phyloP scores from a whole-genome alignment of 53 echinoderm and acorn worm genomes.

The Temnopleurus reevesii region DNA sequence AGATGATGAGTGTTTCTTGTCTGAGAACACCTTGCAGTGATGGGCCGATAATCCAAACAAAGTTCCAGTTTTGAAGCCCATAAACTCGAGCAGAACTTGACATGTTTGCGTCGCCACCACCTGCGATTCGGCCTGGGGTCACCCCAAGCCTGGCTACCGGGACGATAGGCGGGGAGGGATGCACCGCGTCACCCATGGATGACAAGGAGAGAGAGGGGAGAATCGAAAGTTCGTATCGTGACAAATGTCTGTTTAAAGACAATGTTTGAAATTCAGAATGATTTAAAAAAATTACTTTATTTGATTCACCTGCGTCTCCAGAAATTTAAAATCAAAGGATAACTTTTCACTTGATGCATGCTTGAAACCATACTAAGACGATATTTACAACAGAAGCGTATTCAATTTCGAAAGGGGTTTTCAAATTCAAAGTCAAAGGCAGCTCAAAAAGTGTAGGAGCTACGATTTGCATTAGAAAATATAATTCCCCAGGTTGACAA shows the following conservation, averaged over 20 bases:
- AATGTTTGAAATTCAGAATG: too few relatives aligned
- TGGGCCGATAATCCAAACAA: slow-evolving; percentile 46
- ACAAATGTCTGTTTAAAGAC: background rate
- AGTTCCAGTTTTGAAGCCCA: slow-evolving; percentile 18
- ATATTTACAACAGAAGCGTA: too few relatives aligned
- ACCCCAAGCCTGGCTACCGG: slow-evolving; percentile 24
- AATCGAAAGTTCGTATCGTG: slow-evolving; percentile 13
- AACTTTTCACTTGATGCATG: too few relatives aligned
- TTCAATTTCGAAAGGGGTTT: too few relatives aligned
- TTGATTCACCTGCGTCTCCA: too few relatives aligned
- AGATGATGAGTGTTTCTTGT: slow-evolving; percentile 49
- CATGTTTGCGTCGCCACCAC: slow-evolving; percentile 61
- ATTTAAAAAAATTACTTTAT: too few relatives aligned
- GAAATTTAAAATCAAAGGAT: too few relatives aligned
- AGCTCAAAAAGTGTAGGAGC: too few relatives aligned
- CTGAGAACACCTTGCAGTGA: slow-evolving; percentile 46
- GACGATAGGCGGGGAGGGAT: background rate
- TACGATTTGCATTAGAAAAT: too few relatives aligned
- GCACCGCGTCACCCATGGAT: background rate
- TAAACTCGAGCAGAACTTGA: slow-evolving; percentile 41
- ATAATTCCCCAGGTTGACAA: too few relatives aligned
- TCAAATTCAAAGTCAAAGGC: too few relatives aligned
- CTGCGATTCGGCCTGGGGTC: slow-evolving; percentile 43
- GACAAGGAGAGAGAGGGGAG: background rate
- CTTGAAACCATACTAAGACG: too few relatives aligned